Percentiles rank a stretch among this genome's conserved stretches.
Evolutionary conservation across 2,797 vertebrate species (phyloP).

Genomic region (Characodon lateralis): DNA sequence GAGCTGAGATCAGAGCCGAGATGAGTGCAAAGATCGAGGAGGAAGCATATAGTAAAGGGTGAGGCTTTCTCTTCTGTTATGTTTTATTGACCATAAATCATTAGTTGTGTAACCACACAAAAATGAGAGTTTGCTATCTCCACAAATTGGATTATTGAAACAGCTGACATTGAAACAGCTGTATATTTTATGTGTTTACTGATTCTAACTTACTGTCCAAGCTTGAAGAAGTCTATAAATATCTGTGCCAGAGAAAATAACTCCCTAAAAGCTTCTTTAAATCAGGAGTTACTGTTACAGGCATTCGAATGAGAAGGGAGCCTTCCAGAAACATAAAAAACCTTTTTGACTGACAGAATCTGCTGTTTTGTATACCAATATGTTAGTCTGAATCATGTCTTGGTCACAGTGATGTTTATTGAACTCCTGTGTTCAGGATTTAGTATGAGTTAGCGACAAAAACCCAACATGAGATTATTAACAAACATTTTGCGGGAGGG

Average conservation of each 20-base stretch:
- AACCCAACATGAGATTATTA: background rate
- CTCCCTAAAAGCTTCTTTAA: background rate
- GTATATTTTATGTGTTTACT: conserved; percentile 4
- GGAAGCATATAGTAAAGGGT: conserved; percentile 91
- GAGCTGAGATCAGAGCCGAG: conserved; percentile 86
- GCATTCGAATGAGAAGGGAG: background rate
- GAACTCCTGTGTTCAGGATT: background rate
- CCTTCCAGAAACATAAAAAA: background rate
- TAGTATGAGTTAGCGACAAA: background rate
- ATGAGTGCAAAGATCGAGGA: conserved; percentile 92
- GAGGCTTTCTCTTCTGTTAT: conserved; percentile 37
- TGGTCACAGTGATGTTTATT: background rate
- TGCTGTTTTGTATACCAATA: background rate
- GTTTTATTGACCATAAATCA: conserved; percentile 25
- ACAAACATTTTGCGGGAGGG: background rate
- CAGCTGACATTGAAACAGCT: background rate
- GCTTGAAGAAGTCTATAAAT: background rate
- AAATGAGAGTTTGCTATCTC: background rate
- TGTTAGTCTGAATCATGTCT: background rate
- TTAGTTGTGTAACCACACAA: background rate
- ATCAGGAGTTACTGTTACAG: background rate
- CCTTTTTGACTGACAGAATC: background rate
- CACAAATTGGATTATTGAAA: background rate
- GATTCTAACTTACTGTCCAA: background rate
- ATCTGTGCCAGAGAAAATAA: background rate